Base-by-base conservation (phyloP, 2,797 vertebrate species). In the Gila robusta region DNA sequence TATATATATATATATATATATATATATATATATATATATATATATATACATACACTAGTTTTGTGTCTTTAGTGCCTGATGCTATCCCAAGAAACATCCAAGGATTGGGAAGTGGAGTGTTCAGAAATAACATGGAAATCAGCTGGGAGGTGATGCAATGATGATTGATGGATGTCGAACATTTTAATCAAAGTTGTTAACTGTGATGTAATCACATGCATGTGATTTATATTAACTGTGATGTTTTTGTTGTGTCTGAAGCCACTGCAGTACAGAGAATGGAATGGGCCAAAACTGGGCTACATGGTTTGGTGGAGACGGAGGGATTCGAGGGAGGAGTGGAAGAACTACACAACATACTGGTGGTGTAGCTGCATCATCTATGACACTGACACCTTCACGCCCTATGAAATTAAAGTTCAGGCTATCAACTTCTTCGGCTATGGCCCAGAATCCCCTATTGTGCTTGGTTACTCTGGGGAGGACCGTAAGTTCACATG, bases 121-220 rank as follows among this genome's bases (percentile, higher is more conserved):
- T 97, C 91, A 97, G 97, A 91, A 98, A 98, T 91, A 99, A 99
- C 94, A 99, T 99, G 97, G 97, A 98, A 92, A 99, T 99, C 93
- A 98, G 97, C 7, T 99, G 98, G 98, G 98, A 97, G 87, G 98
- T 99, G 93, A 82, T 64, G 3, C 10, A 71, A 2, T 37, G 72
- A 62, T 72, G 7, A 86, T 83, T 49, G 69, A 47, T 72, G 5
- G 21, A 59, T 54, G 21, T 21, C 1, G 4, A 28, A 59, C 4
- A 32, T 59, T 70, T 56, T n/a, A 71, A 14, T 71, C 21, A 70
- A 52, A 79, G 35, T 26, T 79, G 23, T 17, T 19, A 37, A 41
- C 54, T 26, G 23, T 26, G 76, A 28, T 64, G 7, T 77, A 39
- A 77, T 77, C 21, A 2, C 21, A 56, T n/a, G 2, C 37, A 11